phyloP scores from a whole-genome alignment of 2,113 vertebrate genomes.

The Gymnarchus niloticus region DNA sequence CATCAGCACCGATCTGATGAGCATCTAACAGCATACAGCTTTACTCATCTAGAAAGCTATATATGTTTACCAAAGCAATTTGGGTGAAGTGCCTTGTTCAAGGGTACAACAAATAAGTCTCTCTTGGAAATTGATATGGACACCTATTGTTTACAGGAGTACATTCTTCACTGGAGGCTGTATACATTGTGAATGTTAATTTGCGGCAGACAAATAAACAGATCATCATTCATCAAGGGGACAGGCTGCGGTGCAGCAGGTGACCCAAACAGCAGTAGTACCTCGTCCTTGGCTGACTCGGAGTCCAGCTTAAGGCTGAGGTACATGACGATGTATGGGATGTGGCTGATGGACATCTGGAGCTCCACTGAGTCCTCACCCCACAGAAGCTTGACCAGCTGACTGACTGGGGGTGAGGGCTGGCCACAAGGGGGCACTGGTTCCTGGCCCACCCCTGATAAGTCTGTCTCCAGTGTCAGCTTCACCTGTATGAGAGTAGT shows the following conservation, averaged over 20 bases:
- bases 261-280: conserved; percentile 50
- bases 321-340: conserved; percentile 83
- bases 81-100: not conserved
- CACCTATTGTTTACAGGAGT: no score
- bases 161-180: no score
- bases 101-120: not conserved
- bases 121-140: not conserved
- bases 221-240: not conserved
- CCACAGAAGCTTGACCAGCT: conserved; percentile 78
- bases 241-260: not conserved
- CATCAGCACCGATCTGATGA: not conserved
- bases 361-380: conserved; percentile 64
- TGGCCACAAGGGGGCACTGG: conserved; percentile 36
- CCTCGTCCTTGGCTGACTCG: conserved; percentile 76
- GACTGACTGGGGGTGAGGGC: conserved; percentile 59
- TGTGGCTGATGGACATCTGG: conserved; percentile 63
- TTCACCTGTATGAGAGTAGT: conserved; percentile 66
- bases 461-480: conserved; percentile 79
- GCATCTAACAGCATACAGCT: not conserved
- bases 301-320: conserved; percentile 81
- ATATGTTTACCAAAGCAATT: not conserved
- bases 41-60: not conserved
- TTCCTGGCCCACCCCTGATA: conserved; percentile 38
- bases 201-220: not conserved
- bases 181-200: no score